Percentiles rank a stretch among this genome's conserved stretches.
These are phyloP conservation scores for Cremastobaeus sp. DNA, from an alignment of 2,888 invertebrate genomes.

Conservation along the genomic window DNA sequence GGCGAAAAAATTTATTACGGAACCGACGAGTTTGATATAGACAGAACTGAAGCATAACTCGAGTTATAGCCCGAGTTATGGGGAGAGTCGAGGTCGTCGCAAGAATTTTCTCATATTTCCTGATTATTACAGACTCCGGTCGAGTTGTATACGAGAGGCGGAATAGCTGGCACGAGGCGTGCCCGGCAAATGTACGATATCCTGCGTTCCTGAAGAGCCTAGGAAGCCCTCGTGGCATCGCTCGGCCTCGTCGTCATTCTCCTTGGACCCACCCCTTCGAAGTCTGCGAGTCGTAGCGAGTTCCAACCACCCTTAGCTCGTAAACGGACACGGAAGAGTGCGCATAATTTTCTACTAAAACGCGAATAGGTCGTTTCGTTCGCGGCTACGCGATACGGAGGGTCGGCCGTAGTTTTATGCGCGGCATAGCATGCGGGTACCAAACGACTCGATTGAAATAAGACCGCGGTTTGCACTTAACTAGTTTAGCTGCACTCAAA, in stretches of 20 bases:
- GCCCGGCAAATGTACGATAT: slow-evolving; percentile 52
- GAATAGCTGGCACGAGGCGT: slow-evolving; percentile 44
- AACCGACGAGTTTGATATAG: slow-evolving; percentile 47
- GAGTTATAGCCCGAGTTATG: slow-evolving; percentile 51
- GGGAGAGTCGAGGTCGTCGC: slow-evolving; percentile 42
- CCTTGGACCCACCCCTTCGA: slow-evolving; percentile 25
- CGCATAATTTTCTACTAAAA: slow-evolving; percentile 75
- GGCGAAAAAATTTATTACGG: slow-evolving; percentile 45
- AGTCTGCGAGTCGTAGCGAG: slow-evolving; percentile 34
- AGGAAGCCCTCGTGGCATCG: slow-evolving; percentile 43
- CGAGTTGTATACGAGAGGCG: slow-evolving; percentile 40
- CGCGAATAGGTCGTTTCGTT: slow-evolving; percentile 72
- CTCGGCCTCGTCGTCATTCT: slow-evolving; percentile 52
- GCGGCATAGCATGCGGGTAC: slow-evolving; percentile 39
- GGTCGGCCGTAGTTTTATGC: slow-evolving; percentile 35
- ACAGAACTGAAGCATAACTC: slow-evolving; percentile 52
- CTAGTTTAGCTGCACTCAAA: slow-evolving; percentile 52
- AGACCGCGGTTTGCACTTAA: slow-evolving; percentile 59
- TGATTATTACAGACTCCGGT: slow-evolving; percentile 68
- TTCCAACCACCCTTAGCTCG: slow-evolving; percentile 65
- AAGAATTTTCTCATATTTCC: slow-evolving; percentile 73
- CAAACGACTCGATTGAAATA: slow-evolving; percentile 64
- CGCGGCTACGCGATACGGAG: slow-evolving; percentile 43
- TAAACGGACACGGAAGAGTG: slow-evolving; percentile 73
- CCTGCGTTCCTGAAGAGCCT: slow-evolving; percentile 52